Percentiles rank a stretch among this genome's conserved stretches.
Evolutionary conservation across 1,140 invertebrate genomes (phyloP).

Genomic region (Bathynomus jamesi): DNA sequence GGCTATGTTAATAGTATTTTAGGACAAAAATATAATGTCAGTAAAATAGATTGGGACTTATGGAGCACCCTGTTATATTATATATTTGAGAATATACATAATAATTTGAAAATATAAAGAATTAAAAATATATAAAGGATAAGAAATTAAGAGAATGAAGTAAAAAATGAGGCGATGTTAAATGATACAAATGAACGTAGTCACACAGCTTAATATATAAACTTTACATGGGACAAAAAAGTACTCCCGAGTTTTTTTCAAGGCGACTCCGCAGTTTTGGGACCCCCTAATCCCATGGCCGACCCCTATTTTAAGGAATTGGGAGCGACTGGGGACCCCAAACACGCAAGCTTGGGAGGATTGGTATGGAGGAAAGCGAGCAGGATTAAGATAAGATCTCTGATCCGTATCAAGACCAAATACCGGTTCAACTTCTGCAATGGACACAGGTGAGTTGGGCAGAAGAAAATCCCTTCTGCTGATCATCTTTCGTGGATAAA

Average conservation of each 20-base stretch:
- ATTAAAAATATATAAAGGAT: too few species aligned
- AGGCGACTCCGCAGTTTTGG: conserved; percentile 15
- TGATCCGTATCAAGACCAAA: too few species aligned
- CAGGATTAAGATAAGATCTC: background rate
- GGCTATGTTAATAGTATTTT: too few species aligned
- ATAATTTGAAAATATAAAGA: too few species aligned
- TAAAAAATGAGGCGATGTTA: too few species aligned
- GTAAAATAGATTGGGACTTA: too few species aligned
- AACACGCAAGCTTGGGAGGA: conserved; percentile 21
- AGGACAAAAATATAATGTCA: too few species aligned
- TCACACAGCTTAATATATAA: conserved; percentile 28
- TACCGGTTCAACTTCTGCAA: too few species aligned
- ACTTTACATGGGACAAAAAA: conserved; percentile 29
- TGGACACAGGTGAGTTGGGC: background rate
- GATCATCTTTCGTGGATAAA: background rate
- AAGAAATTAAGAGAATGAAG: too few species aligned
- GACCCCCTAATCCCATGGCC: conserved; percentile 16
- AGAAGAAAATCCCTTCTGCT: background rate
- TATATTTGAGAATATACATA: too few species aligned
- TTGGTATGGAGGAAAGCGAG: conserved; percentile 8
- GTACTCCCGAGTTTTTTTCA: conserved; percentile 26
- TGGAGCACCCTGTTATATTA: too few species aligned
- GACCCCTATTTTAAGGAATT: conserved; percentile 12
- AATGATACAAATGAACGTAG: too few species aligned
- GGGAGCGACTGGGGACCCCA: conserved; percentile 24